Conservation (phyloP, 2,113 vertebrate species). For the Brienomyrus longianalis region DNA sequence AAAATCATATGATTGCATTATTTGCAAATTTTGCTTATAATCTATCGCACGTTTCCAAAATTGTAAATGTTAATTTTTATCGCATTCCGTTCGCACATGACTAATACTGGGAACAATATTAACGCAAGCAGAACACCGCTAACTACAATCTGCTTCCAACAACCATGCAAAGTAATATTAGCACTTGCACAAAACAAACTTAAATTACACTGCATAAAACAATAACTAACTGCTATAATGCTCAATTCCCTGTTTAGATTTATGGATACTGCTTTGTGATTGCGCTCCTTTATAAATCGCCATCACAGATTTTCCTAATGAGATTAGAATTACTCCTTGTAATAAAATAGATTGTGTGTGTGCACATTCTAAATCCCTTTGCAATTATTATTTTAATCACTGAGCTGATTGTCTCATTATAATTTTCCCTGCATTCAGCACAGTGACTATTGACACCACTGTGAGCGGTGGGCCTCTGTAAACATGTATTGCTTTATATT, state of each 20-base stretch:
- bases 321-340: slow-evolving; percentile 54
- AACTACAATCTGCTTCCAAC: neutral
- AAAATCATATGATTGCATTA: neutral
- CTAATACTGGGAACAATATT: neutral
- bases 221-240: slow-evolving; percentile 7
- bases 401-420: slow-evolving; percentile 60
- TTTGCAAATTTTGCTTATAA: neutral
- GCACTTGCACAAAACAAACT: slow-evolving; percentile 9
- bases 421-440: slow-evolving; percentile 47
- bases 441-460: slow-evolving; percentile 30
- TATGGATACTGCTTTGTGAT: slow-evolving; percentile 17
- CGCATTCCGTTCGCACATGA: neutral
- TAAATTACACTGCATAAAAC: slow-evolving; percentile 15
- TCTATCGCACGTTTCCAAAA: neutral
- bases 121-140: neutral
- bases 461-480: slow-evolving; percentile 43
- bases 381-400: slow-evolving; percentile 64
- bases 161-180: neutral
- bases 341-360: slow-evolving; percentile 56
- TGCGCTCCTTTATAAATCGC: slow-evolving; percentile 47
- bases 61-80: neutral
- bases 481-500: slow-evolving; percentile 9
- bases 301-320: slow-evolving; percentile 55
- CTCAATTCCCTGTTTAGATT: slow-evolving; percentile 24
- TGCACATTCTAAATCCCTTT: slow-evolving; percentile 48